Evolutionary conservation across 2,113 vertebrate genomes (phyloP), one percentile per base, ranked within the genome.

Genomic region (Entelurus aequoreus): DNA sequence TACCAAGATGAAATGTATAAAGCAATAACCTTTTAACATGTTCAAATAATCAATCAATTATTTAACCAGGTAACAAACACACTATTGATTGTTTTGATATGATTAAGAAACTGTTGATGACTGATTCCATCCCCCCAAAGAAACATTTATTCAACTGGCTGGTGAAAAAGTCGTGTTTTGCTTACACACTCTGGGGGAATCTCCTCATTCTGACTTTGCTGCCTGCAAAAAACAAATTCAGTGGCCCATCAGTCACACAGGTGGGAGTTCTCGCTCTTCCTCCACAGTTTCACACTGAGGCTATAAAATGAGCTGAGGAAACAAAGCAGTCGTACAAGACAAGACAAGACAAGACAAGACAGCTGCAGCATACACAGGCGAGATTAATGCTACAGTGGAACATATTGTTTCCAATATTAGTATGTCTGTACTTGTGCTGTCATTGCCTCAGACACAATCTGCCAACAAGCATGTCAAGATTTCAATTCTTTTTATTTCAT

Each of bases 131-230:
- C 40, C 40, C 8, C 40, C 8, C 40, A 42, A 42, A 46, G 42
- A 3, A 46, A 46, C 42, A 46, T 46, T 46, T 46, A 46, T 46
- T 46, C 10, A 46, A 1, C 42, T 12, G 42, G 42, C 42, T 3
- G 5, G 42, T 46, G 42, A 12, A 46, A 12, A 46, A 58, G 49
- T 68, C 50, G 56, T 74, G 71, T 77, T 77, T 77, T 72, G 77
- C 68, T 52, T 60, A 60, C 62, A 63, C 65, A 68, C 75, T 72
- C 69, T 42, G 62, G 67, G 76, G 76, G 68, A 65, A 72, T 73
- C 71, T 66, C 72, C 65, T 73, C 72, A 63, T 68, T 73, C 77
- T 82, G 79, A 76, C 72, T 86, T 78, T 75, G 73, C 74, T 81
- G 62, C 74, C 69, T 75, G 68, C 77, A 15, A 69, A 61, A 79